phyloP scores from a whole-genome alignment of 2,888 invertebrate genomes.

The Ganaspis brasiliensis region DNA sequence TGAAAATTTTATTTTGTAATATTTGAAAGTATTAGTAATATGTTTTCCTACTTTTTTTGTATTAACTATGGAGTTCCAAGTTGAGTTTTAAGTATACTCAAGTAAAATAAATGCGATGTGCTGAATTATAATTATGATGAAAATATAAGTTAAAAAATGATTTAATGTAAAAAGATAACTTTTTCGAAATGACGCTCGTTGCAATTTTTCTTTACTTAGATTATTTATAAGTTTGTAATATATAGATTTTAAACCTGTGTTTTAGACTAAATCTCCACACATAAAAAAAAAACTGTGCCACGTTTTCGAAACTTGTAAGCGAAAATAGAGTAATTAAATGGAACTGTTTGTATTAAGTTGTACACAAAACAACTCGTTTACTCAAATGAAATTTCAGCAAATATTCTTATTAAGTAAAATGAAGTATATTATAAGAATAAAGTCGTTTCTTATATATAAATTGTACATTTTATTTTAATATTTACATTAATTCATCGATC shows the following conservation, averaged over 20 bases:
- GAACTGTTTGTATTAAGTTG: slow-evolving; percentile 17
- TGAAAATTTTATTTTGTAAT: not conserved
- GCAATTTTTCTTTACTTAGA: slow-evolving; percentile 16
- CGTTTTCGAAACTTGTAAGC: slow-evolving; percentile 8
- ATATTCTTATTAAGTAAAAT: slow-evolving; percentile 67
- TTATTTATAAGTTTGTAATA: slow-evolving; percentile 40
- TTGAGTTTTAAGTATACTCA: not conserved
- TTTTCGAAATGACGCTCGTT: slow-evolving; percentile 4
- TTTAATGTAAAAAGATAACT: slow-evolving; percentile 30
- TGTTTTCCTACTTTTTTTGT: not conserved
- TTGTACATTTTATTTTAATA: slow-evolving; percentile 41
- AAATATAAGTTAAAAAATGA: slow-evolving; percentile 9
- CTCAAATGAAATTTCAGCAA: slow-evolving; percentile 55
- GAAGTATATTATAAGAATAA: slow-evolving; percentile 70
- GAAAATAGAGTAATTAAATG: slow-evolving; percentile 3
- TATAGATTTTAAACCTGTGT: slow-evolving; percentile 33
- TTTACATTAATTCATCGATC: not conserved
- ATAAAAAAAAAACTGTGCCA: slow-evolving; percentile 28
- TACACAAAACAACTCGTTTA: slow-evolving; percentile 13
- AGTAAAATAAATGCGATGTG: not conserved
- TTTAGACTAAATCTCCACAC: slow-evolving; percentile 5
- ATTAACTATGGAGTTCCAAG: not conserved
- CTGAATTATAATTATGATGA: not conserved
- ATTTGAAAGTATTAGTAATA: not conserved
- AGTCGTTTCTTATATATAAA: slow-evolving; percentile 58